Evolutionary conservation across 2,797 vertebrate genomes (phyloP).

Genomic region (Danio aesculapii): DNA sequence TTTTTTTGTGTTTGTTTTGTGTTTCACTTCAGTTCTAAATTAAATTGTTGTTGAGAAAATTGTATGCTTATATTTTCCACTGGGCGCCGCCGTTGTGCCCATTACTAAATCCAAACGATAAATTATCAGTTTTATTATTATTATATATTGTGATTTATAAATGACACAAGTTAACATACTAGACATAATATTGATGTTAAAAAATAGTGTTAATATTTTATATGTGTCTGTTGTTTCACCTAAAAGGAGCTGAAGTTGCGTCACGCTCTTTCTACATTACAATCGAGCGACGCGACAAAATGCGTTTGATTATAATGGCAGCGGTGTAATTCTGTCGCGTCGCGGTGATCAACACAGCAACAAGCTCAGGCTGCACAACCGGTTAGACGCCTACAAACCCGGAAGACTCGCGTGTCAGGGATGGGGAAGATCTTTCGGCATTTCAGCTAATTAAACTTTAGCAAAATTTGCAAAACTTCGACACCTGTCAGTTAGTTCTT

Average conservation of each 20-base stretch:
- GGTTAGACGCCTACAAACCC: constrained; percentile 64
- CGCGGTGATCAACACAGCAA: background rate
- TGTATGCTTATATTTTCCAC: background rate
- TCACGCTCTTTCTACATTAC: background rate
- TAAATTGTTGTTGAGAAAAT: background rate
- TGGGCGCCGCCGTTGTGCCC: background rate
- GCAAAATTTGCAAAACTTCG: constrained; percentile 11
- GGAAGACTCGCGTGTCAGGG: constrained; percentile 59
- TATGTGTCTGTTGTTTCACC: background rate
- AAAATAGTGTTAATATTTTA: background rate
- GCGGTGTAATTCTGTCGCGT: background rate
- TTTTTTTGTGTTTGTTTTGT: background rate
- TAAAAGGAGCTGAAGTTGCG: constrained; percentile 1
- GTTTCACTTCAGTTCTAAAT: background rate
- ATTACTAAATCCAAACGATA: background rate
- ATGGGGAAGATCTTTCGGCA: constrained; percentile 41
- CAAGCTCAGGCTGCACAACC: constrained; percentile 68
- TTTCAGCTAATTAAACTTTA: constrained; percentile 25
- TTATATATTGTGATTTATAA: constrained; percentile 1
- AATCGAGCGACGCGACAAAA: constrained; percentile 14
- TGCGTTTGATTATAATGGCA: background rate
- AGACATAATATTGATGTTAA: background rate
- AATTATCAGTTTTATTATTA: background rate
- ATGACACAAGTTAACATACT: background rate
- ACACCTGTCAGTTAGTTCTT: background rate